Percentiles rank a stretch among this genome's conserved stretches.
phyloP scores from a whole-genome alignment of 64 coral and sea anemone species.

The Dendrophyllia cribrosa region DNA sequence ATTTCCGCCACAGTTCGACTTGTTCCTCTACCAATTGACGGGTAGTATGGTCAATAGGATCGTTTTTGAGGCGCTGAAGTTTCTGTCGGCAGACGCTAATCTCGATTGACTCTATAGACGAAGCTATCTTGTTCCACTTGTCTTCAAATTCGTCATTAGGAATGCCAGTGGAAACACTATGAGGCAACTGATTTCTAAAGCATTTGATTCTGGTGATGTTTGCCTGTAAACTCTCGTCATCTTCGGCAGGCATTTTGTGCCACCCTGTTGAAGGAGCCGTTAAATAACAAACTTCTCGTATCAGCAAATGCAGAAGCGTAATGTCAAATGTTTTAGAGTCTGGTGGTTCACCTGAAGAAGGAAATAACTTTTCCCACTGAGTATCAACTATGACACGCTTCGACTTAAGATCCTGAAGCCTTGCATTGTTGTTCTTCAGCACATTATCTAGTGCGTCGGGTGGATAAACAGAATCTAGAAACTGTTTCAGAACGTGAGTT shows the following conservation, averaged over 20 bases:
- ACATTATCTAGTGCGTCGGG: not conserved
- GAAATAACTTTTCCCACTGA: conserved; percentile 62
- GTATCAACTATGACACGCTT: conserved; percentile 3
- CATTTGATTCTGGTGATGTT: conserved; percentile 46
- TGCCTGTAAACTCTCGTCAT: conserved; percentile 30
- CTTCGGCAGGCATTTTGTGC: conserved; percentile 41
- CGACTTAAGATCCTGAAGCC: not conserved
- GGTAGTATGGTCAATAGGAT: not conserved
- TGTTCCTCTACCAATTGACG: not conserved
- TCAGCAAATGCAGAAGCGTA: conserved; percentile 52
- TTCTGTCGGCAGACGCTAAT: too few species aligned
- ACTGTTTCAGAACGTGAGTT: conserved; percentile 38
- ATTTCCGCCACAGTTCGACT: not conserved
- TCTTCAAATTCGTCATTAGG: conserved; percentile 18
- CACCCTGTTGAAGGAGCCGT: conserved; percentile 40
- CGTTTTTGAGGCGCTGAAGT: not conserved
- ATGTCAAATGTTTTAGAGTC: conserved; percentile 55
- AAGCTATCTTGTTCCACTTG: conserved; percentile 30
- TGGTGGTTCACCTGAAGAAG: conserved; percentile 14
- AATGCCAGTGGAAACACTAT: not conserved
- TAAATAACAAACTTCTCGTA: conserved; percentile 30
- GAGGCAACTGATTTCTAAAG: not conserved
- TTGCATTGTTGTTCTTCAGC: not conserved
- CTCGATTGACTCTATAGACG: too few species aligned
- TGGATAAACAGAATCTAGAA: not conserved